Base-by-base conservation (phyloP, 1,140 invertebrate genomes). In the Drosophila varians region DNA sequence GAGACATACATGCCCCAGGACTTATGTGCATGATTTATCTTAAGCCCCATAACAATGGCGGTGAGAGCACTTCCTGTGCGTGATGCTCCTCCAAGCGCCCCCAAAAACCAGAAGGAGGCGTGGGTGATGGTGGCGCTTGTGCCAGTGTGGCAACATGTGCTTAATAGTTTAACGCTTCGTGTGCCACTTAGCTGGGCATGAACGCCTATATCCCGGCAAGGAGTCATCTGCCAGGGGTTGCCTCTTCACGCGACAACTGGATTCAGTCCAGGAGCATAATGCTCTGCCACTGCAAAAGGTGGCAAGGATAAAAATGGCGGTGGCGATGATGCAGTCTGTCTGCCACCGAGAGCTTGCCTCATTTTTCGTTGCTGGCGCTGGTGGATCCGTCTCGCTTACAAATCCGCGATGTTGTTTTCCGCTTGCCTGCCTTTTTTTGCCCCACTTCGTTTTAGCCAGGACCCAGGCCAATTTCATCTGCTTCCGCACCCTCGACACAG, bases 141-240 rank as follows among this genome's bases (percentile, higher is more conserved):
- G 43, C 4, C 40, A 11, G 60, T 43, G 36, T 49, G 68, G 64
- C 52, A 68, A 72, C 68, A 74, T 75, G 55, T 66, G 58, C 64
- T 84, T 83, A 78, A 83, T 78, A 78, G 79, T 78, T 78, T 78
- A 84, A 75, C 71, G 80, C 80, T 71, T 79, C 80, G 48, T 84
- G 71, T 64, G 47, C 71, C 71, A 84, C 65, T 72, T 75, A 74
- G 68, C 69, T 40, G 40, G 21, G 43, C 58, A 28, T 43, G 43
- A 64, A 64, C 69, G 36, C 36, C 46, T 51, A 54, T 53, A 54
- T 65, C 49, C 47, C 16, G 18, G 16, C 19, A 12, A 64, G 60
- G 21, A 52, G 47, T 26, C 16, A 52, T 18, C 25, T 42, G 34
- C 12, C 40, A 57, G 52, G 38, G 34, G 26, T 46, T 60, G 31